Evolutionary conservation across 2,888 invertebrate species (phyloP).

Genomic region (Acleris literana): DNA sequence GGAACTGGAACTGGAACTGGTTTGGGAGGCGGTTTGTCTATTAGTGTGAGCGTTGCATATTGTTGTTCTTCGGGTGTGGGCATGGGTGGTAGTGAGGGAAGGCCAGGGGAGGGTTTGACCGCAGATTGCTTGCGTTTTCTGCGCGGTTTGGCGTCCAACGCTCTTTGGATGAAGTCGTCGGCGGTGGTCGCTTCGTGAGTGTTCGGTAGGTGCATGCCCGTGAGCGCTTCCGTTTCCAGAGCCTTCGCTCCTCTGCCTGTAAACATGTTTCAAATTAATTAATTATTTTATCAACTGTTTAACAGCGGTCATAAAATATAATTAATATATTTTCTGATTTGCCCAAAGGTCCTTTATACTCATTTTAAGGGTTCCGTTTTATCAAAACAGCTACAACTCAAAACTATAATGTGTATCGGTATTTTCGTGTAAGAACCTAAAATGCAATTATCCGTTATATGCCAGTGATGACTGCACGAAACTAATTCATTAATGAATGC

Average conservation of each 20-base stretch:
- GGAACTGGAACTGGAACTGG: conserved; percentile 28
- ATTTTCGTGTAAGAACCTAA: too few relatives aligned
- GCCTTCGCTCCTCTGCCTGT: conserved; percentile 61
- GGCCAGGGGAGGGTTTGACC: conserved; percentile 3
- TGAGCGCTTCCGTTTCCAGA: conserved; percentile 49
- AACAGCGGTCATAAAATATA: too few relatives aligned
- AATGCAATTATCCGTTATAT: too few relatives aligned
- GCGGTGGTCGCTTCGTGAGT: conserved; percentile 47
- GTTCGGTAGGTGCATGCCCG: conserved; percentile 31
- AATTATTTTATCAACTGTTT: too few relatives aligned
- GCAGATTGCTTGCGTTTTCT: conserved; percentile 33
- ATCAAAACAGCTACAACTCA: too few relatives aligned
- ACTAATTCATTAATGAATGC: too few relatives aligned
- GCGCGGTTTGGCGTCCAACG: conserved; percentile 42
- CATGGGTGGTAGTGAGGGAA: not conserved
- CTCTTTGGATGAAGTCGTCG: conserved; percentile 57
- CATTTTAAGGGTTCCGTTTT: too few relatives aligned
- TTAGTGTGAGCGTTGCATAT: conserved; percentile 42
- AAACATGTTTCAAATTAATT: conserved; percentile 22
- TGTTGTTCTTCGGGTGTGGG: conserved; percentile 15
- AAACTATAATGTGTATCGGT: too few relatives aligned
- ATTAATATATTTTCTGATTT: too few relatives aligned
- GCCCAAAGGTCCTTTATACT: too few relatives aligned
- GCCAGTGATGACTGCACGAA: too few relatives aligned
- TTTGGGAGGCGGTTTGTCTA: conserved; percentile 38